Evolutionary conservation across 2,888 invertebrate genomes (phyloP).

Genomic region (Panopea generosa): DNA sequence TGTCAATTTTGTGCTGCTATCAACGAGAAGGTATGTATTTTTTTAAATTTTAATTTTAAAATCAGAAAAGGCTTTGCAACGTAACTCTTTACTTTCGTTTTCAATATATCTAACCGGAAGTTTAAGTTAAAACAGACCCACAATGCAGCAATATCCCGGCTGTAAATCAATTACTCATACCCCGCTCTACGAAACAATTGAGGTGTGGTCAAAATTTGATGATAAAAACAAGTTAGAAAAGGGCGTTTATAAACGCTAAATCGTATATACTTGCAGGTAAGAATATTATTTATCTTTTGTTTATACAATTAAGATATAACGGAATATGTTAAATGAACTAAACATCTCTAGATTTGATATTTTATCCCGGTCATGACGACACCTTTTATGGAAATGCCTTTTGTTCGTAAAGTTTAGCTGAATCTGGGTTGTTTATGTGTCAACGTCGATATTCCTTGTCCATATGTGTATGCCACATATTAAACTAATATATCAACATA

Average conservation of each 20-base stretch:
- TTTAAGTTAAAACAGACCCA: slow-evolving; percentile 19
- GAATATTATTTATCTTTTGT: background rate
- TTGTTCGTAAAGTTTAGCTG: slow-evolving; percentile 9
- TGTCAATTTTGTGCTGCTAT: background rate
- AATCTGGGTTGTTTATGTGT: background rate
- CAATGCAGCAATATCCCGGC: slow-evolving; percentile 54
- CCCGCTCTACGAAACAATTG: slow-evolving; percentile 78
- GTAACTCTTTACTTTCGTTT: slow-evolving; percentile 40
- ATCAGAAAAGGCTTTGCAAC: too few species aligned
- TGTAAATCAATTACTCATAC: slow-evolving; percentile 59
- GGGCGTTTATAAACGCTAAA: slow-evolving; percentile 43
- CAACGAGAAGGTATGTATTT: background rate
- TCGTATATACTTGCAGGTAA: slow-evolving; percentile 32
- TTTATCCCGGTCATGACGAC: background rate
- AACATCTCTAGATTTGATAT: background rate
- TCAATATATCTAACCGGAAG: slow-evolving; percentile 28
- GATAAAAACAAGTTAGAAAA: slow-evolving; percentile 49
- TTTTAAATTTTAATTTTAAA: too few species aligned
- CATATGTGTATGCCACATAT: too few species aligned
- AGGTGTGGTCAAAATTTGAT: slow-evolving; percentile 78
- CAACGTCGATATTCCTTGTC: slow-evolving; percentile 17
- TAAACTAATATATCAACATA: background rate
- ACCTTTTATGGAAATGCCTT: slow-evolving; percentile 25
- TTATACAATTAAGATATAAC: background rate
- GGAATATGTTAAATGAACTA: too few species aligned